phyloP scores from a whole-genome alignment of 2,888 invertebrate genomes.

The Cerastis rubricosa region DNA sequence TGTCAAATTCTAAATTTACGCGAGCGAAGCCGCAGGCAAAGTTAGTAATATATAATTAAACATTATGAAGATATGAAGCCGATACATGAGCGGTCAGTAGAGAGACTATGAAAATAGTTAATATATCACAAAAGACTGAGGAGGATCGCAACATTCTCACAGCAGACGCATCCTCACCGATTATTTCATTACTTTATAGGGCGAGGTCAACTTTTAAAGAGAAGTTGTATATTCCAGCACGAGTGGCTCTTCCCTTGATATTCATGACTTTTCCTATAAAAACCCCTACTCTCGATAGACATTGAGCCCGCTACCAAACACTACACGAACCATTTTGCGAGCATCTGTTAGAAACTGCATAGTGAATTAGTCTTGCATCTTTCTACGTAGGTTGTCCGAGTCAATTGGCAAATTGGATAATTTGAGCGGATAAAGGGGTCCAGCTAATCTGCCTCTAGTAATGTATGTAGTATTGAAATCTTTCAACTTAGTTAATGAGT shows the following conservation, averaged over 20 bases:
- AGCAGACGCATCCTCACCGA: neutral
- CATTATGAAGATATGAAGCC: neutral
- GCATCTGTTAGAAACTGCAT: slow-evolving; percentile 40
- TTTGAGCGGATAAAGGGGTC: slow-evolving; percentile 48
- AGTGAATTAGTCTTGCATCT: slow-evolving; percentile 54
- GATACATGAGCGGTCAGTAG: neutral
- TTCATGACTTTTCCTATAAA: neutral
- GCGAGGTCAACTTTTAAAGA: neutral
- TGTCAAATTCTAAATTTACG: too few relatives aligned
- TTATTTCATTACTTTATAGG: neutral
- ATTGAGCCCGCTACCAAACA: neutral
- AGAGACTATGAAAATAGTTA: neutral
- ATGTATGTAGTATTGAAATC: slow-evolving; percentile 24
- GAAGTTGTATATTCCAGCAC: neutral
- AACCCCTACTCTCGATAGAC: neutral
- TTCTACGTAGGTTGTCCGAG: slow-evolving; percentile 50
- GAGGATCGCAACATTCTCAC: neutral
- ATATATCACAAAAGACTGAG: neutral
- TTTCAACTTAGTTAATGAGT: slow-evolving; percentile 39
- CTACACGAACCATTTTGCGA: neutral
- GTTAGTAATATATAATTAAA: too few relatives aligned
- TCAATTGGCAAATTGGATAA: slow-evolving; percentile 59
- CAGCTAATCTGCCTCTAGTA: slow-evolving; percentile 43
- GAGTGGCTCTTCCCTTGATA: neutral
- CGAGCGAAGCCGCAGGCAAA: too few relatives aligned